Base-by-base conservation (phyloP, 1,140 invertebrate species). In the Drosophila murphyi region DNA sequence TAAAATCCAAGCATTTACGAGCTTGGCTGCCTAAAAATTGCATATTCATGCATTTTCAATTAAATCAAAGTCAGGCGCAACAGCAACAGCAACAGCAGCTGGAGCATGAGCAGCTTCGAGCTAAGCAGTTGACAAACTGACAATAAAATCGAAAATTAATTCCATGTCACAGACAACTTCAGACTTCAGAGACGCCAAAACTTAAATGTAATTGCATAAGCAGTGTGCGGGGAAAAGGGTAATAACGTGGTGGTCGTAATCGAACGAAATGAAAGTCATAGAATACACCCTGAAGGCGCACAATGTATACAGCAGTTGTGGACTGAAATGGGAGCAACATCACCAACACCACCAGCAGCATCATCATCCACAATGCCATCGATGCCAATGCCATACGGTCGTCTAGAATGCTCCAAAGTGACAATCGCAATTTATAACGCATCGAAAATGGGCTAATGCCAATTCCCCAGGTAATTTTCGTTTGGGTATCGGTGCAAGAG, bases 131-230 rank as follows among this genome's bases (percentile, higher is more conserved):
- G 76, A 80, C 72, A 80, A 88, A 88, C 85, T 88, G 85, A 88
- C 85, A 88, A 88, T 88, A 88, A 88, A 89, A 89, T 89, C 86
- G 85, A 90, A 89, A 89, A 89, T 89, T 89, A 89, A 89, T 89
- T 89, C 85, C 81, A 72, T 78, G 75, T 77, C 74, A 88, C 63
- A 73, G 78, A 5, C 59, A 56, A 73, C 59, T 35, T 5, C 79
- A 69, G 74, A 45, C 48, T 69, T 35, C 72, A 68, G 63, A 39
- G 28, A 34, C 56, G 64, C 51, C 65, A 71, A 85, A 80, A 88
- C 77, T 88, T 78, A 83, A 88, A 89, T 88, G 83, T 83, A 83
- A 88, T 87, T 80, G 85, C 83, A 88, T 54, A 80, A 68, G 51
- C 47, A 47, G 56, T 29, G n/a, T 43, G 45, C 6, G 34, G 3